Evolutionary conservation across 2,113 vertebrate species (phyloP).

Genomic region (Ardeotis arabs): DNA sequence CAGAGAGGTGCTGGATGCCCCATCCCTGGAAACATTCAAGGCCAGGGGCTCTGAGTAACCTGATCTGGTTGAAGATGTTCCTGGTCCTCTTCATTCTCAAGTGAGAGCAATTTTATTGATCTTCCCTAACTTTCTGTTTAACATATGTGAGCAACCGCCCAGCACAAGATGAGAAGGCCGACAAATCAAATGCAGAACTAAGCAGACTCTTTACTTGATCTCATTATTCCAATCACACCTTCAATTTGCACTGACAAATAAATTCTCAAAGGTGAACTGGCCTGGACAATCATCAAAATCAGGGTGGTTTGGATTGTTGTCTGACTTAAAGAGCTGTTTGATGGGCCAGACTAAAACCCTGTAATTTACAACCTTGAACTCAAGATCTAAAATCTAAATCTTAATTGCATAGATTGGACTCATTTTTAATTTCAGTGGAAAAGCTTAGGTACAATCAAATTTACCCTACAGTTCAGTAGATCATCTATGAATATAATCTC

Average conservation of each 20-base stretch:
- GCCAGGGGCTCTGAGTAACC: too few relatives aligned
- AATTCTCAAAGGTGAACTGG: not conserved
- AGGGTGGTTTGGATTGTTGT: not conserved
- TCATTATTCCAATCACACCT: not conserved
- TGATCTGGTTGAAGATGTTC: too few relatives aligned
- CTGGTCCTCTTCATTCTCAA: not conserved
- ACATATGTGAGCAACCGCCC: not conserved
- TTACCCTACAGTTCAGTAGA: not conserved
- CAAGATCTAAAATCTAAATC: not conserved
- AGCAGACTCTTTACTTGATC: not conserved
- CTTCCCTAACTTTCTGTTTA: not conserved
- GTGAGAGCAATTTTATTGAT: not conserved
- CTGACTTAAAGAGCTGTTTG: not conserved
- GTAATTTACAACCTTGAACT: not conserved
- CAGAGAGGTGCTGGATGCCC: too few relatives aligned
- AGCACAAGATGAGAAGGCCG: not conserved
- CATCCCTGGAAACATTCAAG: too few relatives aligned
- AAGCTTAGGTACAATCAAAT: not conserved
- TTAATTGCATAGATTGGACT: not conserved
- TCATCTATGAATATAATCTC: not conserved
- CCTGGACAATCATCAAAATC: not conserved
- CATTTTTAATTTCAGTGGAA: not conserved
- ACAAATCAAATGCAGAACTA: not conserved
- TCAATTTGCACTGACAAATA: not conserved
- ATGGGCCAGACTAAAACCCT: not conserved